Evolutionary conservation across 2,113 vertebrate species (phyloP).

Genomic region (Daboia siamensis): DNA sequence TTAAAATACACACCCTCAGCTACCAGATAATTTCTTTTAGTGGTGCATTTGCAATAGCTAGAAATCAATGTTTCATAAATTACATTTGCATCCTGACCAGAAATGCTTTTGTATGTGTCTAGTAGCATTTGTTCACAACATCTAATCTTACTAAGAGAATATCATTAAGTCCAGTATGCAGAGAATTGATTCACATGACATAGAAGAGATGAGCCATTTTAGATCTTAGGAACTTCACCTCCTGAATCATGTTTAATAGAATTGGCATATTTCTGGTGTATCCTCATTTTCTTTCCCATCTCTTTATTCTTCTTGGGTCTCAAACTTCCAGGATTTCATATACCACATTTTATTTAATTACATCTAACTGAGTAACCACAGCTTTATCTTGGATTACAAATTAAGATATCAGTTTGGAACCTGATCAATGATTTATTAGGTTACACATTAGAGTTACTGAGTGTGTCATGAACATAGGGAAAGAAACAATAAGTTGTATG

Average conservation of each 20-base stretch:
- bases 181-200: background rate
- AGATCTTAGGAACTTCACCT: no score
- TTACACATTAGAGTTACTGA: background rate
- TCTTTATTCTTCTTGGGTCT: no score
- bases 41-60: background rate
- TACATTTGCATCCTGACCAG: background rate
- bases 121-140: background rate
- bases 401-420: background rate
- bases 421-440: background rate
- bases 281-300: background rate
- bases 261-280: background rate
- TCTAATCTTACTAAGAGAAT: background rate
- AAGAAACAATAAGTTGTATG: background rate
- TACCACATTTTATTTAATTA: background rate
- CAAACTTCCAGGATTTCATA: background rate
- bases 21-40: background rate
- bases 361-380: background rate
- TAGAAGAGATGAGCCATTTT: background rate
- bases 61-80: background rate
- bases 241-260: background rate
- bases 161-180: background rate
- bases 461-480: background rate
- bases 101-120: background rate
- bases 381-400: background rate
- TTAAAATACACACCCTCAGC: background rate